phyloP scores from a whole-genome alignment of 2,113 vertebrate genomes.

The Megaceryle maxima region DNA sequence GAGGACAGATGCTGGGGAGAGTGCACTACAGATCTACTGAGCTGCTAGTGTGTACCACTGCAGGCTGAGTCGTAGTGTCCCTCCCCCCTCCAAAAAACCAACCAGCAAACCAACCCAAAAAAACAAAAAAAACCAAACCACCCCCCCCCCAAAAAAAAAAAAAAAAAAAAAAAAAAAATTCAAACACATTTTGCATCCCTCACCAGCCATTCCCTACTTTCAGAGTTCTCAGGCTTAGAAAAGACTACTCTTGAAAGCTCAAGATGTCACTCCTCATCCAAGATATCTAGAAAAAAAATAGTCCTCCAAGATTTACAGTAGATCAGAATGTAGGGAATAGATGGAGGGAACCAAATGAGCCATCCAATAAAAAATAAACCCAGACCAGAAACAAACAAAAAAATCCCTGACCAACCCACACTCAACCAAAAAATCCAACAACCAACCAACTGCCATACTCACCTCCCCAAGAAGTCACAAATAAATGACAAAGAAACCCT shows the following conservation, averaged over 20 bases:
- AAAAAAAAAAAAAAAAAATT: not conserved
- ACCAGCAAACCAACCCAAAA: too few species aligned
- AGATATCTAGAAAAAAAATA: not conserved
- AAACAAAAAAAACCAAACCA: too few species aligned
- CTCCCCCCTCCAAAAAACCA: not conserved
- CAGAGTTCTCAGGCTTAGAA: not conserved
- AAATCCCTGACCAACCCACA: fast-evolving
- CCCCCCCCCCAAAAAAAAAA: too few species aligned
- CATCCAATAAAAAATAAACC: not conserved
- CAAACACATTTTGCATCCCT: not conserved
- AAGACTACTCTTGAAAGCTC: not conserved
- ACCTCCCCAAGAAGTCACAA: not conserved
- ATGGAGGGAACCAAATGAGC: not conserved
- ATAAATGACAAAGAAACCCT: not conserved
- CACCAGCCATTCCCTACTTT: not conserved
- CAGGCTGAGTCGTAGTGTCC: not conserved
- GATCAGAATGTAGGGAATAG: not conserved
- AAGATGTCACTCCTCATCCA: not conserved
- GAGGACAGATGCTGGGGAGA: not conserved
- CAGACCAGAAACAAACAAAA: too few species aligned
- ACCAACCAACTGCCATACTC: not conserved
- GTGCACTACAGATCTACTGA: not conserved
- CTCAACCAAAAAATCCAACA: not conserved
- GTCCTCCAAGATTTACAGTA: not conserved
- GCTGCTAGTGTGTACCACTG: not conserved